Evolutionary conservation across 2,797 vertebrate species (phyloP), one percentile per base, ranked within the genome.

Genomic region (Epinephelus malabaricus): DNA sequence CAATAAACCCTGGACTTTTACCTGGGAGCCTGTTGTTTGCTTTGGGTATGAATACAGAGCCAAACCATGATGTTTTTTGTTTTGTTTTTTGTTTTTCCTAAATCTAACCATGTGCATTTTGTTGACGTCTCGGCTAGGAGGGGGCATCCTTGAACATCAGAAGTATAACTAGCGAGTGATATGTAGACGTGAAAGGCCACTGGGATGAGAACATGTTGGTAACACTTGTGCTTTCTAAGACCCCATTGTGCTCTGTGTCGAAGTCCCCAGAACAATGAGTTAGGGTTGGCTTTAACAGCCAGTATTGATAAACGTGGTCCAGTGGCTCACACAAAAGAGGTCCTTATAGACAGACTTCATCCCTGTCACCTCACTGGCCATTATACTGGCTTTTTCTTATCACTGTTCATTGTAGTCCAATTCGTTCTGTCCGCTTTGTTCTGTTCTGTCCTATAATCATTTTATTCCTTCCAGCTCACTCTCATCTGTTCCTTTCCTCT

Each of bases 401-500:
- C 47, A 14, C 21, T 78, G 54, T 69, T 49, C n/a, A 18, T 34
- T 46, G 2, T 17, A 8, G 43, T 55, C 54, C 49, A 67, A n/a
- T 84, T 61, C 79, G 84, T 83, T 67, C 53, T 68, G 0, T 73
- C 74, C 34, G 5, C 21, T 21, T 67, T 73, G 11, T 54, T 63
- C 69, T 82, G 15, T 71, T 77, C 69, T 79, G 55, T 85, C 64
- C 62, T 88, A 6, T 78, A 82, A 76, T 76, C 40, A 50, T 69
- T 61, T 81, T 55, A 70, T 68, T 86, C 55, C 62, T 66, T 76
- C 73, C 58, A 60, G 55, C 75, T 84, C 61, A 78, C 66, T 75
- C 47, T 90, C 65, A 69, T 82, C 50, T 85, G 50, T 67, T 51
- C 55, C 47, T 84, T 64, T 85, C 73, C 62, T 84, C 77, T 50